Base-by-base conservation (phyloP, 2,797 vertebrate genomes). In the Arvicola amphibius region DNA sequence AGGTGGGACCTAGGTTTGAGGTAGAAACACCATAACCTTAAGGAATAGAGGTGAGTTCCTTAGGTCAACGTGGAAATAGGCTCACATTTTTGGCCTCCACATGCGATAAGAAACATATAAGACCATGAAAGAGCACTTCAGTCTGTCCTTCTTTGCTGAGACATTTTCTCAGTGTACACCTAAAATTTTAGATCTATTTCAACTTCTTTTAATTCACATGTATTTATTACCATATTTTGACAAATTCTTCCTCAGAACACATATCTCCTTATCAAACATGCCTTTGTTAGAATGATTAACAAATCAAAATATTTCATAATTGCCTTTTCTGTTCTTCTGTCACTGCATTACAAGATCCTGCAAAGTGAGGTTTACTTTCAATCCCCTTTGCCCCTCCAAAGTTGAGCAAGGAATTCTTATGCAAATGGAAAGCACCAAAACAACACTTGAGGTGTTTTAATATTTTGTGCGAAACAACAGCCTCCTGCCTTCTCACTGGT, bases 21-120 rank as follows among this genome's bases (percentile, higher is more conserved):
- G 51, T 53, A 53, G 51, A 53, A 53, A 53, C 51, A 53, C 51
- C 16, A 16, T 16, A 53, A 53, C 51, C 14, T 53, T 53, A 53
- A 53, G 51, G 51, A 16, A 53, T 53, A 14, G 14, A 53, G 51
- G 51, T 53, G 16, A 53, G 51, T 53, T 16, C 51, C 51, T 53
- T 53, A 53, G 51, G 51, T 53, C 51, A 53, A 53, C 14, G 4
- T 16, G 51, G 14, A 53, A 16, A 53, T 53, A 53, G 14, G 14
- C 51, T 53, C 51, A 16, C 51, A 16, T 53, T 53, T 53, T 53
- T 53, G 14, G 3, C 51, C 51, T 53, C 51, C 14, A 53, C 14
- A 16, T 2, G 7, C 21, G 5, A 9, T 6, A 78, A 21, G 53
- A 73, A 9, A 63, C 0, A 14, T 59, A 53, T 0, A 71, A 6